phyloP scores from a whole-genome alignment of 2,797 vertebrate species.

The Halcyon badia region DNA sequence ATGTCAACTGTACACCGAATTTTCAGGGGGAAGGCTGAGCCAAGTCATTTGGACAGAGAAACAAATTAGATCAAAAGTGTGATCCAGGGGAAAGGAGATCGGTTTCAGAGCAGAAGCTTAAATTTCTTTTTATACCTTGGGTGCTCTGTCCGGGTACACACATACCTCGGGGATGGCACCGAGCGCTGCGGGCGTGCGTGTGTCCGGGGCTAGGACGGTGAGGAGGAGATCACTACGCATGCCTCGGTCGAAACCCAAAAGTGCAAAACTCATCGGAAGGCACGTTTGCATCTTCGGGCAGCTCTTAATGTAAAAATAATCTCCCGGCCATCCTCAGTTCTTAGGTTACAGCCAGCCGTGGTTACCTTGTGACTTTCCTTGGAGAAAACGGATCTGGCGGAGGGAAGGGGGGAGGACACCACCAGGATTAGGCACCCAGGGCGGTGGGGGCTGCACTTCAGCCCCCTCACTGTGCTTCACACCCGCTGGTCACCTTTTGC shows the following conservation, averaged over 20 bases:
- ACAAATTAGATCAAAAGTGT: slow-evolving; percentile 87
- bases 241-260: background rate
- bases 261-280: background rate
- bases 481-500: background rate
- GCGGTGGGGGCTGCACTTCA: background rate
- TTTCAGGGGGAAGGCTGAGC: slow-evolving; percentile 72
- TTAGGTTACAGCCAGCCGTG: slow-evolving; percentile 59
- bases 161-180: background rate
- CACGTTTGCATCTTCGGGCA: slow-evolving; percentile 15
- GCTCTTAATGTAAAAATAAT: slow-evolving; percentile 64
- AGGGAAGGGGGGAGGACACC: background rate
- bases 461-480: background rate
- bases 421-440: background rate
- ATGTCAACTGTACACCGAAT: slow-evolving; percentile 80
- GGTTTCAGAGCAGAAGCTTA: slow-evolving; percentile 81
- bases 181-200: background rate
- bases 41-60: slow-evolving; percentile 80
- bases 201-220: background rate
- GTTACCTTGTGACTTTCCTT: slow-evolving; percentile 31
- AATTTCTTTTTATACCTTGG: slow-evolving; percentile 37
- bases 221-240: background rate
- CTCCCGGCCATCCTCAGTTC: background rate
- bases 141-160: background rate
- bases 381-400: background rate
- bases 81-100: slow-evolving; percentile 83